phyloP scores from a whole-genome alignment of 2,113 vertebrate genomes.

The Platycercus adscitus region DNA sequence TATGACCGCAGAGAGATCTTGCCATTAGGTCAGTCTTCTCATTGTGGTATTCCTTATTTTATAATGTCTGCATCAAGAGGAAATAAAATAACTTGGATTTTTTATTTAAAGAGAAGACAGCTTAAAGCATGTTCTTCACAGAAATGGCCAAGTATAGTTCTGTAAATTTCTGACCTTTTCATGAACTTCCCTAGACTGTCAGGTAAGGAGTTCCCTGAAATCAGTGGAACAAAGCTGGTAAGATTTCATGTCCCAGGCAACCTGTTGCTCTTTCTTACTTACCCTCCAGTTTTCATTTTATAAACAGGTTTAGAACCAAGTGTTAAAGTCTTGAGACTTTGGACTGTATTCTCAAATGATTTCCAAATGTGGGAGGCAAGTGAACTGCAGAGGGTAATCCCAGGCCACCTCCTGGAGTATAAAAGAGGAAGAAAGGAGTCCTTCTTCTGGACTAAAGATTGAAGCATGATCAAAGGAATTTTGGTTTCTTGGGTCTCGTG shows the following conservation, averaged over 20 bases:
- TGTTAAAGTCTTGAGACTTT: not conserved
- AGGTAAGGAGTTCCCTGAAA: not conserved
- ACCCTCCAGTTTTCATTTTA: not conserved
- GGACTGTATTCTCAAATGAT: not conserved
- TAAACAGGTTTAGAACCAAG: constrained; percentile 4
- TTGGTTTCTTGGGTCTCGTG: not conserved
- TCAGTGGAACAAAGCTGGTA: not conserved
- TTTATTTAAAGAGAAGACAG: not conserved
- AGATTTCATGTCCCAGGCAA: not conserved
- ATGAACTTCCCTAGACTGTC: not conserved
- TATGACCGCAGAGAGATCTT: not conserved
- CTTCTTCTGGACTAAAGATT: not conserved
- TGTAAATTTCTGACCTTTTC: not conserved
- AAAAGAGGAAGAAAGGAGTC: not conserved
- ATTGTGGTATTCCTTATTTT: not conserved
- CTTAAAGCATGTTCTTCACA: not conserved
- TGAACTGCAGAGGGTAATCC: not conserved
- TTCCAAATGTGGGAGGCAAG: not conserved
- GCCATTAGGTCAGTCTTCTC: not conserved
- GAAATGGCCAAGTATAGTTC: not conserved
- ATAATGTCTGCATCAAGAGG: not conserved
- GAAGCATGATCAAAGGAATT: not conserved
- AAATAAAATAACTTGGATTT: not conserved
- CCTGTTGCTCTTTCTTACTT: not conserved
- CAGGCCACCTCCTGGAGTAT: not conserved